Base-by-base conservation (phyloP, 2,888 invertebrate genomes). In the Eristalis intricaria region DNA sequence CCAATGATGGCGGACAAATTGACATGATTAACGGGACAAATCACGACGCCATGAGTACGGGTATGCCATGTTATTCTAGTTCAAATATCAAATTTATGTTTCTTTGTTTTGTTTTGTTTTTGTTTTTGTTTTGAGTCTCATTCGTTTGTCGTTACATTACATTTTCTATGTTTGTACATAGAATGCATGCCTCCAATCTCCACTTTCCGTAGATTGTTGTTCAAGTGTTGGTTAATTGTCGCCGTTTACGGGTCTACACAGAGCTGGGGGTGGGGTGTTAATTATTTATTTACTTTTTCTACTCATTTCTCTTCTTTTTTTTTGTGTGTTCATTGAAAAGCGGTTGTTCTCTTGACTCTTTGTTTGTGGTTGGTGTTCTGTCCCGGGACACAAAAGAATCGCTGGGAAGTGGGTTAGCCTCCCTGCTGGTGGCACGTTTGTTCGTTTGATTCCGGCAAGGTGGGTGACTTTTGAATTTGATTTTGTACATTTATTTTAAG, bases 11-110 rank as follows among this genome's bases (percentile, higher is more conserved):
- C 32, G 84, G 87, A 84, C 87, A 87, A 80, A 84, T 80, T 84
- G 87, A 88, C 65, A 77, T 84, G 80, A 88, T 84, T 71, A 88
- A 88, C 80, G 88, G 88, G 73, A 84, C 84, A 80, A 84, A 88
- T 88, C 87, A 84, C 80, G 71, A 71, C 76, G 84, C 80, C 76
- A 88, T 88, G 76, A 88, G 76, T 73, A 88, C 88, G 84, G 88
- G 88, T 88, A 87, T 83, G 87, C 68, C 66, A 66, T 75, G 58
- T 64, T 64, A 65, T 68, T 61, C 76, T 64, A 76, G 10, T 70
- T 61, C 40, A 56, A 22, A 68, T n/a, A 73, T 64, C 40, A 87
- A 80, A 87, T 80, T 84, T 68, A 79, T 71, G 75, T 83, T 63
- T 50, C 65, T 75, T 8, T 50, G 50, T 61, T 78, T 60, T 43